phyloP scores from a whole-genome alignment of 2,113 vertebrate genomes.

The Hipposideros armiger region DNA sequence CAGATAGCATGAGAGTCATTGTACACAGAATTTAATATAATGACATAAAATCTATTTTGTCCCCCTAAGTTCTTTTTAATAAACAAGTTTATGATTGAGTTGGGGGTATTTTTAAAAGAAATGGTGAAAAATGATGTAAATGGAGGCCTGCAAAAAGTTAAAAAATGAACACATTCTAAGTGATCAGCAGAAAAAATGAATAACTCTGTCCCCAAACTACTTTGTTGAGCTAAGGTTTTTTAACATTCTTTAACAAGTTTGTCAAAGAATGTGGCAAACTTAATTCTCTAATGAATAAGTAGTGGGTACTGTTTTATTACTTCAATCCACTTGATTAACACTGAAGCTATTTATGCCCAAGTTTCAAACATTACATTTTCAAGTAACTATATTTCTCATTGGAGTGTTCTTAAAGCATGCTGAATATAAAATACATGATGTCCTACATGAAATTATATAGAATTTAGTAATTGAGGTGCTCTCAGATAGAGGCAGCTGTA shows the following conservation, averaged over 20 bases:
- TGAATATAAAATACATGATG: not conserved
- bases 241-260: not conserved
- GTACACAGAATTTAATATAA: not conserved
- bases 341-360: not conserved
- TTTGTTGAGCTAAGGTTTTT: not conserved
- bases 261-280: not conserved
- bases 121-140: not conserved
- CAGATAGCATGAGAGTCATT: not conserved
- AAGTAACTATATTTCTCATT: not conserved
- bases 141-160: not conserved
- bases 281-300: not conserved
- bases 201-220: not conserved
- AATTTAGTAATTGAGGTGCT: not conserved
- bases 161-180: not conserved
- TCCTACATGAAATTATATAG: not conserved
- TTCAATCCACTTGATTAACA: not conserved
- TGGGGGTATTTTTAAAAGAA: not conserved
- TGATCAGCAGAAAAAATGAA: not conserved
- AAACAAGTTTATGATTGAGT: not conserved
- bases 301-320: not conserved
- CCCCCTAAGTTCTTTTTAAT: not conserved
- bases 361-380: not conserved
- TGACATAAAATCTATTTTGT: not conserved
- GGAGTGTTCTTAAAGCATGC: not conserved
- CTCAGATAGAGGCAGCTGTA: not conserved